Base-by-base conservation (phyloP, 2,888 invertebrate genomes). In the Drosophila neutralis region DNA sequence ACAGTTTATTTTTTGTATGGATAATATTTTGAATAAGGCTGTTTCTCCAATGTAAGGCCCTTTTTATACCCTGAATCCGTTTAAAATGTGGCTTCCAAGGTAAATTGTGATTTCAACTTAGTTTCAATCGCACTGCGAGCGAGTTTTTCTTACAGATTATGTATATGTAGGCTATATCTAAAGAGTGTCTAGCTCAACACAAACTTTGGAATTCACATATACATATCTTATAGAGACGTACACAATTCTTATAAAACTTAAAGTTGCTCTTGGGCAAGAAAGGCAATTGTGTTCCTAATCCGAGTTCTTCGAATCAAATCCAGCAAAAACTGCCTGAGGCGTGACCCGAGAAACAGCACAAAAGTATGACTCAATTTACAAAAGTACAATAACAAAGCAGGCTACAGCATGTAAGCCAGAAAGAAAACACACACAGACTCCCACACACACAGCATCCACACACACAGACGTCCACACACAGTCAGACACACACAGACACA, bases 301-400 rank as follows among this genome's bases (percentile, higher is more conserved):
- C 40, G 13, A 36, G 49, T 51, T n/a, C 18, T 61, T 67, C 35
- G 38, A 38, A 36, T 60, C 36, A 29, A 40, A 64, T 51, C 48
- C 27, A n/a, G 7, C 21, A 45, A 35, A 58, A 51, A 57, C 33
- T 21, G 64, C 64, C 45, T 11, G 36, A 68, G 56, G 71, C 76
- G 58, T 76, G 27, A 64, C 38, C 35, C 31, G 35, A 29, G 60
- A 58, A 49, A 51, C 36, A 73, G 48, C 60, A 64, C 52, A 61
- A 52, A 68, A 76, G 62, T 83, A 62, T 65, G 73, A 77, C 83
- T 85, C 85, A 90, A 85, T 90, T 90, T 85, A 71, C 78, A 65
- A 69, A 69, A 76, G 61, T 67, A 69, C 36, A 59, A 66, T 60
- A 72, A 59, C 27, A 56, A 74, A 70, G 42, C 48, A 59, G 60